Conservation (phyloP, 1,140 invertebrate genomes). For the Brachionus plicatilis region DNA sequence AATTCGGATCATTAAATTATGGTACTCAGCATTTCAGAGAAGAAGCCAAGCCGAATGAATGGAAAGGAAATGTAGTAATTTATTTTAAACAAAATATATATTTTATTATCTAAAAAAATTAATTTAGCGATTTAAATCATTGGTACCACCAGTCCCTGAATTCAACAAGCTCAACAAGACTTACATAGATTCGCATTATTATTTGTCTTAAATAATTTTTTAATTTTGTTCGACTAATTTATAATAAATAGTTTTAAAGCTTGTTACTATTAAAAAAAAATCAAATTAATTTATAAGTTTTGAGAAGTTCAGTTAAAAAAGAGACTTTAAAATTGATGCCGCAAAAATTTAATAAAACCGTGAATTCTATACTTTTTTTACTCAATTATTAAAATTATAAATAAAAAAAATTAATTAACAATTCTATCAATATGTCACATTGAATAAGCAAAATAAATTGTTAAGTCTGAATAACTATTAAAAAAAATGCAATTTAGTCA, state of each 20-base stretch:
- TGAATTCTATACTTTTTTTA: too few relatives aligned
- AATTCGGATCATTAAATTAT: conserved; percentile 50
- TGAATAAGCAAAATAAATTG: too few relatives aligned
- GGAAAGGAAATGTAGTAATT: conserved; percentile 44
- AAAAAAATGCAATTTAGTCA: too few relatives aligned
- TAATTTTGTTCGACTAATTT: neutral
- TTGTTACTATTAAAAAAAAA: too few relatives aligned
- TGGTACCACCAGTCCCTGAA: conserved; percentile 53
- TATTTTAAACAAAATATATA: neutral
- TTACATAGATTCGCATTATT: conserved; percentile 43
- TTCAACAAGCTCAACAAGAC: conserved; percentile 55
- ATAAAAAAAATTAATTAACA: too few relatives aligned
- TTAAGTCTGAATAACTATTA: too few relatives aligned
- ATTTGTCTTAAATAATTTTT: neutral
- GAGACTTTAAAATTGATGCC: too few relatives aligned
- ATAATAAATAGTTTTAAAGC: neutral
- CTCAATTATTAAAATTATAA: too few relatives aligned
- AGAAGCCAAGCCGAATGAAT: conserved; percentile 47
- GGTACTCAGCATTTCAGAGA: conserved; percentile 52
- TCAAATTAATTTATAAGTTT: too few relatives aligned
- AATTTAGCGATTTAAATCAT: conserved; percentile 51
- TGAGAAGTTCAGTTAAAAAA: too few relatives aligned
- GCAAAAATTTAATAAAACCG: too few relatives aligned
- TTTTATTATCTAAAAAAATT: neutral
- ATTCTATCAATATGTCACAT: too few relatives aligned